Evolutionary conservation across 1,140 invertebrate genomes (phyloP).

Genomic region (Drosophila baimaii): DNA sequence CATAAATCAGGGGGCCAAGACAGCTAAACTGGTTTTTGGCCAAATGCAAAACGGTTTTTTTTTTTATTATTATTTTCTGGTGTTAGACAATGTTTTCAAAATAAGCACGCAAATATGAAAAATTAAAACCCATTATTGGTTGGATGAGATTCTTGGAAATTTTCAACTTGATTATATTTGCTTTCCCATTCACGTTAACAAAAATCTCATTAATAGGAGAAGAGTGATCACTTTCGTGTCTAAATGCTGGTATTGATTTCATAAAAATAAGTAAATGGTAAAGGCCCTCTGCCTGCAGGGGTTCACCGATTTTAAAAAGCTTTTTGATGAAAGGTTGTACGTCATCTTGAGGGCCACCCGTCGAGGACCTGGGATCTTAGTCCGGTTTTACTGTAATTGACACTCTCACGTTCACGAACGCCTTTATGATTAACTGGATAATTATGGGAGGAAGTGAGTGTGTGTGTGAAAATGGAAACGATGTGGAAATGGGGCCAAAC

Average conservation of each 20-base stretch:
- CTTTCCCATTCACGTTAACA: slow-evolving; percentile 7
- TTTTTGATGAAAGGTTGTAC: slow-evolving; percentile 54
- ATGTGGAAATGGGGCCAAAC: slow-evolving; percentile 8
- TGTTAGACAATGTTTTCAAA: slow-evolving; percentile 33
- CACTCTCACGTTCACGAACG: slow-evolving; percentile 34
- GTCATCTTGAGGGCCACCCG: slow-evolving; percentile 29
- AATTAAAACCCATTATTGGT: slow-evolving; percentile 17
- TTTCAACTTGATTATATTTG: slow-evolving; percentile 20
- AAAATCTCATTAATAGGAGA: slow-evolving; percentile 28
- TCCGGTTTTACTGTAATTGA: slow-evolving; percentile 32
- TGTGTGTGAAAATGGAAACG: slow-evolving; percentile 16
- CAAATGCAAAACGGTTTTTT: slow-evolving; percentile 35
- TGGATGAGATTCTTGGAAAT: slow-evolving; percentile 4
- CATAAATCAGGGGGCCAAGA: slow-evolving; percentile 60
- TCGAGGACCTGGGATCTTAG: slow-evolving; percentile 26
- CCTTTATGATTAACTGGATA: slow-evolving; percentile 29
- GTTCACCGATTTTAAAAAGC: slow-evolving; percentile 53
- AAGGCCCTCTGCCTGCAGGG: slow-evolving; percentile 38
- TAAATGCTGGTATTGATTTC: slow-evolving; percentile 78
- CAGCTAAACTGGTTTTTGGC: slow-evolving; percentile 33
- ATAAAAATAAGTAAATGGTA: slow-evolving; percentile 53
- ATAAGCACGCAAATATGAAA: slow-evolving; percentile 14
- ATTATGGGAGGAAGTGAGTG: slow-evolving; percentile 29
- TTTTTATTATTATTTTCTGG: slow-evolving; percentile 18
- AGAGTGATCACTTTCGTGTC: slow-evolving; percentile 19